A percentile compares a stretch with the other conserved stretches of the same genome.
Conservation (phyloP, 2,888 invertebrate genomes). For the Nymphalis polychloros region DNA sequence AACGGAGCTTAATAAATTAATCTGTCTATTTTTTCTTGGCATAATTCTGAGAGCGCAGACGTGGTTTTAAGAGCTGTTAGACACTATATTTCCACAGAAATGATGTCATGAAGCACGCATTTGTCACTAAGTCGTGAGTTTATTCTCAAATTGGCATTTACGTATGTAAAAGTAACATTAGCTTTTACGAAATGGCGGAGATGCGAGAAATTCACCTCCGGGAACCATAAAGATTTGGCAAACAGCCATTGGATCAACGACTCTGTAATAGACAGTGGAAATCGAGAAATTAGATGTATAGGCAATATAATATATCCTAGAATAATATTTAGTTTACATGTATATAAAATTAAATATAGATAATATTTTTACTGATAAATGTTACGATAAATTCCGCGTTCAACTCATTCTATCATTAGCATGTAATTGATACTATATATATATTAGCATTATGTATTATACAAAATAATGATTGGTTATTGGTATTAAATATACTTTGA, state of each 20-base stretch:
- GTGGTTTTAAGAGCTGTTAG: background rate
- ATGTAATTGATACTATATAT: too few relatives aligned
- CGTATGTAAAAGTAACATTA: conserved; percentile 19
- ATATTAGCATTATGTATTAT: too few relatives aligned
- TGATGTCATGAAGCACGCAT: conserved; percentile 4
- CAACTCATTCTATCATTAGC: too few relatives aligned
- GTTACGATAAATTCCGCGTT: too few relatives aligned
- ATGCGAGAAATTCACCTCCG: conserved; percentile 28
- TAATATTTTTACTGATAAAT: too few relatives aligned
- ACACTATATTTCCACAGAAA: background rate
- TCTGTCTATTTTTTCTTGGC: background rate
- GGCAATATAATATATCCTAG: background rate
- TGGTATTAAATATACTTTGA: too few relatives aligned
- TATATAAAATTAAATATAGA: too few relatives aligned
- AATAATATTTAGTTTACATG: background rate
- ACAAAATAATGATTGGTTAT: too few relatives aligned
- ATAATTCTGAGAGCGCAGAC: background rate
- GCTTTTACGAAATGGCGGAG: conserved; percentile 17
- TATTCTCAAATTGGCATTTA: conserved; percentile 26
- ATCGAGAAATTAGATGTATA: conserved; percentile 17
- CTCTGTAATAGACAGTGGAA: conserved; percentile 30
- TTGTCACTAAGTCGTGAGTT: conserved; percentile 8
- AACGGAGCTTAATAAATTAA: background rate
- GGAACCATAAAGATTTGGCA: conserved; percentile 35
- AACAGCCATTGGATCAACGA: conserved; percentile 39